Evolutionary conservation across 2,888 invertebrate genomes (phyloP).

Genomic region (Junonia oenone): DNA sequence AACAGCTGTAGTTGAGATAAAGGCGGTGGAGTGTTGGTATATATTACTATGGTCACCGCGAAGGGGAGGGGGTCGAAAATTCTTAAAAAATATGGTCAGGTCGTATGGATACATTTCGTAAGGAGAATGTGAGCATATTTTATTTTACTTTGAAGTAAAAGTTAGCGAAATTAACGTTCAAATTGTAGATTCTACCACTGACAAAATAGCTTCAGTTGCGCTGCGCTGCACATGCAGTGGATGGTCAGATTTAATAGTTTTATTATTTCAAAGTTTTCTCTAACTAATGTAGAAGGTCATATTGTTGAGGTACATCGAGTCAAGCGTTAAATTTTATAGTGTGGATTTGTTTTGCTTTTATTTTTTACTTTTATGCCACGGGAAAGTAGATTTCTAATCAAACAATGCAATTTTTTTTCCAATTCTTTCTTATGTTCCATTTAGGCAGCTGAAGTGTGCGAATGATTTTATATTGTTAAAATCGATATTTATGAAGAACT

Average conservation of each 20-base stretch:
- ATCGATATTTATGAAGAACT: neutral
- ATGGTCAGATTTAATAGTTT: neutral
- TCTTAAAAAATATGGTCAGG: too few species aligned
- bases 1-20: too few species aligned
- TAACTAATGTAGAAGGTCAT: slow-evolving; percentile 7
- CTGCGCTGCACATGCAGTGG: neutral
- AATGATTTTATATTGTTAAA: too few species aligned
- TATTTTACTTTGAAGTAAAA: too few species aligned
- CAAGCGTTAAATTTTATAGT: slow-evolving; percentile 19
- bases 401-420: neutral
- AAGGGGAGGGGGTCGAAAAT: too few species aligned
- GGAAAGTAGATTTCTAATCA: neutral
- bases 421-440: neutral
- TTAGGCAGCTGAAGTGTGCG: too few species aligned
- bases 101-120: too few species aligned
- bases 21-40: too few species aligned
- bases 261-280: slow-evolving; percentile 1
- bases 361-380: slow-evolving; percentile 3
- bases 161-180: too few species aligned
- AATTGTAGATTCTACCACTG: too few species aligned
- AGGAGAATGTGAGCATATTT: too few species aligned
- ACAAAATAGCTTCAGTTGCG: neutral
- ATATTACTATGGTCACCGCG: too few species aligned
- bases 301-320: slow-evolving; percentile 3
- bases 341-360: slow-evolving; percentile 10